Evolutionary conservation across 2,797 vertebrate genomes (phyloP).

Genomic region (Cheirogaleus major): DNA sequence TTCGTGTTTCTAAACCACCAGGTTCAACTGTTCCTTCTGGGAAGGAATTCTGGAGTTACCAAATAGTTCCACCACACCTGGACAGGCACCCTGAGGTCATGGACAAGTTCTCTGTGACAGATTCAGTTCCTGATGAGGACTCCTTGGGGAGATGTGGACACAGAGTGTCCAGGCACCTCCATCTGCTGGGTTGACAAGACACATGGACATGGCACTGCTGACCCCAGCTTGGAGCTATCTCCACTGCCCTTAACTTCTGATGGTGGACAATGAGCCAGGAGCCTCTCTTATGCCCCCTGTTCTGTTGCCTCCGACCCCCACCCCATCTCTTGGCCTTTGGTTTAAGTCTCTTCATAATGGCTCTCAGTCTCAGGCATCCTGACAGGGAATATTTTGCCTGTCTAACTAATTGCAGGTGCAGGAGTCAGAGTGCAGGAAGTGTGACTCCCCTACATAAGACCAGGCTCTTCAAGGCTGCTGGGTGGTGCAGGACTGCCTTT

Average conservation of each 20-base stretch:
- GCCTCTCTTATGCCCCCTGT: background rate
- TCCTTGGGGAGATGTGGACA: background rate
- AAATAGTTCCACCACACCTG: background rate
- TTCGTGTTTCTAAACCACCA: slow-evolving; percentile 51
- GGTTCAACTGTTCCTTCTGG: slow-evolving; percentile 49
- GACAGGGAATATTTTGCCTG: background rate
- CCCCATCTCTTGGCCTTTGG: background rate
- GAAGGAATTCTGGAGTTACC: slow-evolving; percentile 46
- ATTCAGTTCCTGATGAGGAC: background rate
- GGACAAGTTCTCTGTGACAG: background rate
- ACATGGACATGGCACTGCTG: no score
- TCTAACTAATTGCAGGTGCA: background rate
- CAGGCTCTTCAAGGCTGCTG: background rate
- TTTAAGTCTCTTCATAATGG: background rate
- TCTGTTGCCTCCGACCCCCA: accelerated
- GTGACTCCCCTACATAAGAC: background rate
- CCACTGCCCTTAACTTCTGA: background rate
- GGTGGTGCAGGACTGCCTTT: background rate
- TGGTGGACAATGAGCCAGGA: background rate
- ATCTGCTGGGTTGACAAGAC: background rate
- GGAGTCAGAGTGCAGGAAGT: background rate
- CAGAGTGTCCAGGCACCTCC: background rate
- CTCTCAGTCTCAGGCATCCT: background rate
- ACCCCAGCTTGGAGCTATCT: background rate
- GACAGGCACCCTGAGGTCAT: background rate